A percentile compares a stretch with the other conserved stretches of the same genome.
These are phyloP conservation scores for Patella caerulea DNA, from an alignment of 2,888 invertebrate species.

Conservation along the genomic window DNA sequence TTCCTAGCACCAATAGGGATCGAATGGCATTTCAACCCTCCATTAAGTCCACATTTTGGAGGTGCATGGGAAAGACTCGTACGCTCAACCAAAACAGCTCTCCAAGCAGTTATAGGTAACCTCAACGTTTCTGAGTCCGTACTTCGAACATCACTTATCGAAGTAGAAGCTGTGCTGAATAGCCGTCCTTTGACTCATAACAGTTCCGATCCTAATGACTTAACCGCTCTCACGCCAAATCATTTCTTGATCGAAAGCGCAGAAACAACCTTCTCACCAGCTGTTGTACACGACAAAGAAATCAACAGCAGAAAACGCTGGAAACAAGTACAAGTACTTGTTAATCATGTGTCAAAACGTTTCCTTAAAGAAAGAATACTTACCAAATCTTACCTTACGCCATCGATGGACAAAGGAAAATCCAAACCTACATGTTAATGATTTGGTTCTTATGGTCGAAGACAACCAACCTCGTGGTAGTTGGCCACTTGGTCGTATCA, in stretches of 20 bases:
- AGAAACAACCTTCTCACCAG: no score
- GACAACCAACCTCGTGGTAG: not conserved
- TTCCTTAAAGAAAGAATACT: not conserved
- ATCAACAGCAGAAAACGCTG: constrained; percentile 16
- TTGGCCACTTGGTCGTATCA: not conserved
- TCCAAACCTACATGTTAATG: not conserved
- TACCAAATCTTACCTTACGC: constrained; percentile 3
- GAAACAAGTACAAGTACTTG: constrained; percentile 2
- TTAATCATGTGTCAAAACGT: not conserved
- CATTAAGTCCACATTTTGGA: constrained; percentile 56
- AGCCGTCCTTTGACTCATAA: constrained; percentile 26
- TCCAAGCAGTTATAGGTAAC: constrained; percentile 19
- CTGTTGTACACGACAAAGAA: constrained; percentile 3
- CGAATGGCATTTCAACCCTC: constrained; percentile 66
- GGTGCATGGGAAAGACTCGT: constrained; percentile 68
- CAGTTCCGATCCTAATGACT: constrained; percentile 20
- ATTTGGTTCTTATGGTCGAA: not conserved
- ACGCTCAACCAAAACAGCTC: constrained; percentile 55
- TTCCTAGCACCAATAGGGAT: constrained; percentile 37
- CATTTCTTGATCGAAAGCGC: constrained; percentile 23
- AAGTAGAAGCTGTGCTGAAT: constrained; percentile 27
- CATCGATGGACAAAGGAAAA: not conserved
- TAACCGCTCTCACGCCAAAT: constrained; percentile 23
- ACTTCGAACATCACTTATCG: constrained; percentile 12
- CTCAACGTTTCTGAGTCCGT: constrained; percentile 13